phyloP scores from a whole-genome alignment of 2,797 vertebrate genomes.

The Epinephelus malabaricus region DNA sequence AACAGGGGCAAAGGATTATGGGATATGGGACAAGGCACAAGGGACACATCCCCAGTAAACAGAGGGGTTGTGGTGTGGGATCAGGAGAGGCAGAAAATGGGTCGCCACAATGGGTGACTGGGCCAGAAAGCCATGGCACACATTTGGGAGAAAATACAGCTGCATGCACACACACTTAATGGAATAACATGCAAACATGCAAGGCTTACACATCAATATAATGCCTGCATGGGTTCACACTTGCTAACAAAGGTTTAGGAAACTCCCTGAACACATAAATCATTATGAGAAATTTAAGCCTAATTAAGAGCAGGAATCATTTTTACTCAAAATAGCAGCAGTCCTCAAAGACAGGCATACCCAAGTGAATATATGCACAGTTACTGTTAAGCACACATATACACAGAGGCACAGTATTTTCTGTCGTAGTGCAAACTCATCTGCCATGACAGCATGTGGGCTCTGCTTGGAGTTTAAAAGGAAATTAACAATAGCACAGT shows the following conservation, averaged over 20 bases:
- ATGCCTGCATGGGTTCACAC: neutral
- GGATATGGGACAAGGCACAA: conserved; percentile 79
- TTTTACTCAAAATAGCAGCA: neutral
- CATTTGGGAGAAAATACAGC: conserved; percentile 38
- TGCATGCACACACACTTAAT: conserved; percentile 20
- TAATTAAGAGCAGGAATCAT: neutral
- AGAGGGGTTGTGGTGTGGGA: conserved; percentile 70
- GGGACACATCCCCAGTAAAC: conserved; percentile 76
- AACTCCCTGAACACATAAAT: conserved; percentile 5
- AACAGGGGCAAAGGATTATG: conserved; percentile 79
- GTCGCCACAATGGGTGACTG: conserved; percentile 68
- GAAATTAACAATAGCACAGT: conserved; percentile 19
- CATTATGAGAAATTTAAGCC: neutral
- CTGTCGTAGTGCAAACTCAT: conserved; percentile 30
- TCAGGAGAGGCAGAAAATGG: conserved; percentile 72
- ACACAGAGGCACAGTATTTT: conserved; percentile 5
- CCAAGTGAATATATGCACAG: neutral
- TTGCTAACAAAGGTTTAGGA: neutral
- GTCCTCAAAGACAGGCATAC: neutral
- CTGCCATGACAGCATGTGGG: conserved; percentile 34
- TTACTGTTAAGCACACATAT: conserved; percentile 6
- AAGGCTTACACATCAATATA: neutral
- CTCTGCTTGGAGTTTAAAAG: conserved; percentile 34
- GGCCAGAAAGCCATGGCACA: conserved; percentile 58
- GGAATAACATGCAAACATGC: conserved; percentile 7